Percentiles rank a stretch among this genome's conserved stretches.
phyloP scores from a whole-genome alignment of 2,113 vertebrate species.

The Cettia cetti region DNA sequence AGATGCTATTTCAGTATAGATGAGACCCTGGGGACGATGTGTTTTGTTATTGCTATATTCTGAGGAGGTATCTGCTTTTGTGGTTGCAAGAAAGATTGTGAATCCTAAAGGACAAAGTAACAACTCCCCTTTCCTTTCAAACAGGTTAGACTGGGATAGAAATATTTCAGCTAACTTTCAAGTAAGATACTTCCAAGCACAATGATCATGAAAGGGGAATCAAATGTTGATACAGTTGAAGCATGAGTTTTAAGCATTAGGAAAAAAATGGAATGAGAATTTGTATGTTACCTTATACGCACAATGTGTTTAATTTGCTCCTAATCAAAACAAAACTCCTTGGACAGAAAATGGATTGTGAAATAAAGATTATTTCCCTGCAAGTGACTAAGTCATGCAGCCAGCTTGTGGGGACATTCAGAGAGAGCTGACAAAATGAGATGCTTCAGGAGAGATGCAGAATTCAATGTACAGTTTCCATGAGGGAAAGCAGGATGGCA shows the following conservation, averaged over 20 bases:
- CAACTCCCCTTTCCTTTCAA: neutral
- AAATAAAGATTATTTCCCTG: constrained; percentile 2
- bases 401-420: constrained; percentile 7
- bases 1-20: neutral
- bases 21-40: neutral
- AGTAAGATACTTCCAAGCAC: neutral
- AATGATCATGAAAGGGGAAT: neutral
- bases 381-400: neutral
- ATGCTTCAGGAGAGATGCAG: constrained; percentile 17
- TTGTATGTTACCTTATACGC: neutral
- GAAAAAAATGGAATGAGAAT: neutral
- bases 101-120: neutral
- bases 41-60: neutral
- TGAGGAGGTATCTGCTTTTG: neutral
- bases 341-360: neutral
- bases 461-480: neutral
- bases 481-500: constrained; percentile 25
- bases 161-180: neutral
- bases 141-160: neutral
- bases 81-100: neutral
- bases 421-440: constrained; percentile 5
- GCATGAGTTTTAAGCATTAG: neutral
- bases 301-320: constrained; percentile 2
- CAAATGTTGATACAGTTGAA: neutral
- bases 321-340: constrained; percentile 8